phyloP scores from a whole-genome alignment of 2,888 invertebrate species.

The Catocala fraxini region DNA sequence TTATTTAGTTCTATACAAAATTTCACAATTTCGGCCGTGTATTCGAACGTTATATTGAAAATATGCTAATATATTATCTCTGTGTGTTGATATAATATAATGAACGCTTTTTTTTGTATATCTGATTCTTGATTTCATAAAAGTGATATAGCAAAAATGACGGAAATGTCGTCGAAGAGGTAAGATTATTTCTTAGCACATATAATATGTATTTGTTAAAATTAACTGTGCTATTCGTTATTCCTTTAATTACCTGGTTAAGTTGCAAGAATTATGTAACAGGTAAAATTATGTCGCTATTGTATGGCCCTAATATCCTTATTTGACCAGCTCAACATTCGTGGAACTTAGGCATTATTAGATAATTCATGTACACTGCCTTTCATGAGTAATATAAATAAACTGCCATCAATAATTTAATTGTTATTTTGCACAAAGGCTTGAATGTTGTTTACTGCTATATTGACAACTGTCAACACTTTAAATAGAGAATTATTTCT shows the following conservation, averaged over 20 bases:
- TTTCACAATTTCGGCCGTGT: constrained; percentile 36
- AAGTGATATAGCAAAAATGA: constrained; percentile 73
- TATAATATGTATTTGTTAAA: constrained; percentile 8
- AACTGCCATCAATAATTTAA: constrained; percentile 14
- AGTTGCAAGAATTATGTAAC: constrained; percentile 34
- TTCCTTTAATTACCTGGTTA: constrained; percentile 30
- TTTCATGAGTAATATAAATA: constrained; percentile 1
- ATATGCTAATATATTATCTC: constrained; percentile 47
- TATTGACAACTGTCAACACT: constrained; percentile 41
- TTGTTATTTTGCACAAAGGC: constrained; percentile 6
- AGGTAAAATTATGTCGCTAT: constrained; percentile 13
- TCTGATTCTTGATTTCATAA: constrained; percentile 52
- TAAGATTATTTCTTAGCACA: constrained; percentile 57
- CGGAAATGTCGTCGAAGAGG: constrained; percentile 85
- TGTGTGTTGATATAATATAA: constrained; percentile 54
- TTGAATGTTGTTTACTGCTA: constrained; percentile 35
- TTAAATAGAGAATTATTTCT: constrained; percentile 45
- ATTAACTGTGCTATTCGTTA: neutral
- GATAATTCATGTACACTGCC: neutral
- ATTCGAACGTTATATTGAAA: constrained; percentile 36
- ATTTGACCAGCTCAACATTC: constrained; percentile 22
- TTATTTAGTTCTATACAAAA: constrained; percentile 35
- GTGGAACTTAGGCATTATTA: constrained; percentile 15
- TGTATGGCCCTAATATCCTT: constrained; percentile 14
- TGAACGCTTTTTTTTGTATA: constrained; percentile 64